Percentiles rank a stretch among this genome's conserved stretches.
Conservation (phyloP, 2,113 vertebrate species). For the Crotalus tigris region DNA sequence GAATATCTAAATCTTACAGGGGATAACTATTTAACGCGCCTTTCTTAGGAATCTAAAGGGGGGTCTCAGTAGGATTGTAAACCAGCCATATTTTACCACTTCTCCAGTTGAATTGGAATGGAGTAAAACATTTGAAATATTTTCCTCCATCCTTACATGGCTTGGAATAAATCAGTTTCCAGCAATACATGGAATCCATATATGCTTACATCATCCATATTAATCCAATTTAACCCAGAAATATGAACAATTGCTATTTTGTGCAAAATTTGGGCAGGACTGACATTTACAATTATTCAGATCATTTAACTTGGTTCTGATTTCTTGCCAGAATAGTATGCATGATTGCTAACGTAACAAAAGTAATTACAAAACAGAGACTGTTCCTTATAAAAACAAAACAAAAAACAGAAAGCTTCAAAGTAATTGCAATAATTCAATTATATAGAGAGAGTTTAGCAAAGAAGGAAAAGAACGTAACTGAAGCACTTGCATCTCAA, state of each 20-base stretch:
- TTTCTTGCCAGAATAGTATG: not conserved
- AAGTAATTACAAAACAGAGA: not conserved
- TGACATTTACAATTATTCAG: not conserved
- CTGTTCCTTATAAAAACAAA: not conserved
- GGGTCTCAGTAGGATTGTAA: not conserved
- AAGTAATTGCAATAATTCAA: not conserved
- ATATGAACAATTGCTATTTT: not conserved
- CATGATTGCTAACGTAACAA: not conserved
- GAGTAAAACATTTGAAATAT: not conserved
- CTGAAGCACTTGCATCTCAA: not conserved
- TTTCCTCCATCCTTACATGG: not conserved
- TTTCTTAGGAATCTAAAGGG: not conserved
- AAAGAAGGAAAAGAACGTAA: not conserved
- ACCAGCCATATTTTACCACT: not conserved
- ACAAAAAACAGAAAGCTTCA: not conserved
- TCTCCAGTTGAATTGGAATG: not conserved
- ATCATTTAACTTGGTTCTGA: not conserved
- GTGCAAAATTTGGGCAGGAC: not conserved
- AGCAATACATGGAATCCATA: not conserved
- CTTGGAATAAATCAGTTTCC: not conserved
- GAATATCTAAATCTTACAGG: not conserved
- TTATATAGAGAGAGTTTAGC: not conserved
- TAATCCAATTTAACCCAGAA: not conserved
- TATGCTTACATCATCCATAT: not conserved
- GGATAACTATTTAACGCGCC: too few species aligned